phyloP scores from a whole-genome alignment of 2,113 vertebrate species.

The Catharus minimus region DNA sequence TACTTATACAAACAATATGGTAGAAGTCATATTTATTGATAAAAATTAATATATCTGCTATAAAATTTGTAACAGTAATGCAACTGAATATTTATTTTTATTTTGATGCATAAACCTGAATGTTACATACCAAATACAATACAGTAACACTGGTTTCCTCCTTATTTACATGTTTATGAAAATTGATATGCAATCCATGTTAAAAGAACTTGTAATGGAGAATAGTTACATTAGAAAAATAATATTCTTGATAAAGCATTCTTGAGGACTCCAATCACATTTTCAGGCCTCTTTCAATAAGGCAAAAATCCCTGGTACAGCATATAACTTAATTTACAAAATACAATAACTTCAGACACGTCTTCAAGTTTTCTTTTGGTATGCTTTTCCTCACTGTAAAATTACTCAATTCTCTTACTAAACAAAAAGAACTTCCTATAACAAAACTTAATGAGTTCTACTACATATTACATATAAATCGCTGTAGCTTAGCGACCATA shows the following conservation, averaged over 20 bases:
- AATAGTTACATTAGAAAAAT: constrained; percentile 83
- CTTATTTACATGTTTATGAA: constrained; percentile 83
- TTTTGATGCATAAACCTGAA: constrained; percentile 82
- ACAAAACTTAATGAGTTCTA: constrained; percentile 69
- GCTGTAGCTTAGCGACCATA: constrained; percentile 63
- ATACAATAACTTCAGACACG: constrained; percentile 78
- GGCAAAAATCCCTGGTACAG: constrained; percentile 81
- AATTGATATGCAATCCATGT: constrained; percentile 78
- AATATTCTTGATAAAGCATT: constrained; percentile 85
- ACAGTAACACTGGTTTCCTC: constrained; percentile 77
- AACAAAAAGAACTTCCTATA: constrained; percentile 74
- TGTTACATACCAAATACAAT: constrained; percentile 83
- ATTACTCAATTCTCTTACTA: constrained; percentile 60
- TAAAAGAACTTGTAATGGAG: constrained; percentile 79
- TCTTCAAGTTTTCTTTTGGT: constrained; percentile 83
- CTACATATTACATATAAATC: constrained; percentile 68
- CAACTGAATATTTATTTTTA: constrained; percentile 81
- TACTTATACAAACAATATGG: constrained; percentile 56
- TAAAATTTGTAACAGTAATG: constrained; percentile 84
- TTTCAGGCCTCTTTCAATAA: constrained; percentile 80
- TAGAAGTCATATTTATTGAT: constrained; percentile 84
- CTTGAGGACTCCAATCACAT: constrained; percentile 78
- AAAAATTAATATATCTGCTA: constrained; percentile 84
- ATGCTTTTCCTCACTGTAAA: constrained; percentile 74
- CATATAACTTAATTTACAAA: constrained; percentile 84